Conservation (phyloP, 1,140 invertebrate species). For the Aleiodes sp. region DNA sequence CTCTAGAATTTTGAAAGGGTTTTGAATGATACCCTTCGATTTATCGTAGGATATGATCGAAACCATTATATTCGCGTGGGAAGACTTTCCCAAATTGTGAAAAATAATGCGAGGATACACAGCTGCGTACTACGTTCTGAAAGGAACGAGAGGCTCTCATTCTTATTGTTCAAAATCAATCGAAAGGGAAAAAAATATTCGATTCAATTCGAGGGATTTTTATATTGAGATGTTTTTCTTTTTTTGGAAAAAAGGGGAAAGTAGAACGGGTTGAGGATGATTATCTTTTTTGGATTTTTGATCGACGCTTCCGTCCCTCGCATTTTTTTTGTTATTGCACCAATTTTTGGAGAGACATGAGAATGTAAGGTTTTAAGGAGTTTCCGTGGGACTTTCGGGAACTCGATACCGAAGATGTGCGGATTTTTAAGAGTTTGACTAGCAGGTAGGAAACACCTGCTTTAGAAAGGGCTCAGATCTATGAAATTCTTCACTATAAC, state of each 20-base stretch:
- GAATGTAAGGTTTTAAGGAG: no score
- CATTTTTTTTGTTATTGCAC: no score
- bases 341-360: no score
- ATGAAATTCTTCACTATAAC: no score
- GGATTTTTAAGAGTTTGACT: not conserved
- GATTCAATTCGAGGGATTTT: not conserved
- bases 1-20: not conserved
- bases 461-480: no score
- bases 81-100: constrained; percentile 27
- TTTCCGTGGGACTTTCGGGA: no score
- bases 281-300: not conserved
- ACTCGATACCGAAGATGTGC: not conserved
- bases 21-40: not conserved
- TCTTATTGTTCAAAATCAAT: not conserved
- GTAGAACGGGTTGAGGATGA: constrained; percentile 32
- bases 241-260: not conserved
- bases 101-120: constrained; percentile 1
- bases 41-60: constrained; percentile 28
- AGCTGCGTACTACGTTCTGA: not conserved
- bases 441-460: not conserved
- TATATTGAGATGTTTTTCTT: constrained; percentile 7
- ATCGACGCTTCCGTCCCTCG: not conserved
- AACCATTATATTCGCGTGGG: constrained; percentile 35
- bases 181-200: not conserved
- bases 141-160: not conserved